These are phyloP conservation scores for Latrodectus elegans DNA, from an alignment of 2,888 invertebrate genomes.

Conservation along the genomic window DNA sequence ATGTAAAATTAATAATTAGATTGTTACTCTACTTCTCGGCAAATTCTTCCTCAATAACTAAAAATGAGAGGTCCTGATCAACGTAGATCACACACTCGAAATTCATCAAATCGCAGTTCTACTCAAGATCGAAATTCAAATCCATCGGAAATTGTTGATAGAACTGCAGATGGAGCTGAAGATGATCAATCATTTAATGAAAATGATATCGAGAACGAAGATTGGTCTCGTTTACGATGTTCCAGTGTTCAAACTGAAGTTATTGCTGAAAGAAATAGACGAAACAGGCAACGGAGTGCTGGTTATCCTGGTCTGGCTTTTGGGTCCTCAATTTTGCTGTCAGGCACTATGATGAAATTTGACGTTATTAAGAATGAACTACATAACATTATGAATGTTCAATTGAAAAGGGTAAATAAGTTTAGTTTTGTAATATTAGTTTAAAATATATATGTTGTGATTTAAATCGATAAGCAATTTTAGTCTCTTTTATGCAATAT, in stretches of 20 bases:
- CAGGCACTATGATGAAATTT: slow-evolving; percentile 98
- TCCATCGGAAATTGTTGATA: slow-evolving; percentile 49
- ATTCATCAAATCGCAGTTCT: slow-evolving; percentile 17
- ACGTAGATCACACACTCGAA: slow-evolving; percentile 26
- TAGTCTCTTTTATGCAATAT: neutral
- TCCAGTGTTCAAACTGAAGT: slow-evolving; percentile 92
- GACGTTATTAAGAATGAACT: slow-evolving; percentile 96
- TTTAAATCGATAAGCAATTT: neutral
- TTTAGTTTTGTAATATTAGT: too few species aligned
- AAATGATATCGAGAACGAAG: slow-evolving; percentile 78
- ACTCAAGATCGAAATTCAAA: slow-evolving; percentile 17
- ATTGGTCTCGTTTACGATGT: slow-evolving; percentile 87
- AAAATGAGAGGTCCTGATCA: slow-evolving; percentile 58
- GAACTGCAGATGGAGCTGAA: slow-evolving; percentile 69
- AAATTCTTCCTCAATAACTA: slow-evolving; percentile 21
- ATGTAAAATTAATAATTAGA: slow-evolving; percentile 30
- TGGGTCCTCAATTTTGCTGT: slow-evolving; percentile 89
- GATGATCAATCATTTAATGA: slow-evolving; percentile 47
- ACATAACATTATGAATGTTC: slow-evolving; percentile 97
- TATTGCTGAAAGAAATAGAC: slow-evolving; percentile 75
- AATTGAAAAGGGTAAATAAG: slow-evolving; percentile 88
- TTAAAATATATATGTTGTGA: neutral
- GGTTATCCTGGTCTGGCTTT: slow-evolving; percentile 72
- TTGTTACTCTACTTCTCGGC: slow-evolving; percentile 33
- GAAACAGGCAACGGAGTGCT: slow-evolving; percentile 70